These are phyloP conservation scores for Petrocephalus sullivani DNA, from an alignment of 2,797 vertebrate species.

Conservation along the genomic window DNA sequence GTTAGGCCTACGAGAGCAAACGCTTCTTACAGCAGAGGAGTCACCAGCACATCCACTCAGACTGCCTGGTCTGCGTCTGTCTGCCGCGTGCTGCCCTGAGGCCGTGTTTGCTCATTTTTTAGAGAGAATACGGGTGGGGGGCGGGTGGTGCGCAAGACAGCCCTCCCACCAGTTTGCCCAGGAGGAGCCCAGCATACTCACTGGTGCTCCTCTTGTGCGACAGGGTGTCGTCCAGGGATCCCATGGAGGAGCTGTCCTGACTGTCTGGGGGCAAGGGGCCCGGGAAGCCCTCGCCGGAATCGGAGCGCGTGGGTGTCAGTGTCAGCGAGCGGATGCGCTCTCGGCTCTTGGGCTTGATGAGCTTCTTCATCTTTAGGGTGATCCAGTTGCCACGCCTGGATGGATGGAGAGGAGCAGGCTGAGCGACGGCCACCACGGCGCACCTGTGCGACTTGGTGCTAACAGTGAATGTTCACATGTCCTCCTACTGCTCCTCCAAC, in stretches of 20 bases:
- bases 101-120: background rate
- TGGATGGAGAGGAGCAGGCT: background rate
- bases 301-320: slow-evolving; percentile 82
- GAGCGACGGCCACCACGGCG: too few species aligned
- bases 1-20: slow-evolving; percentile 17
- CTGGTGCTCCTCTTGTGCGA: slow-evolving; percentile 85
- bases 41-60: background rate
- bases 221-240: slow-evolving; percentile 91
- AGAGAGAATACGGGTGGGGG: background rate
- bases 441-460: background rate
- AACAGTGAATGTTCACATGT: background rate
- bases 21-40: background rate
- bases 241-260: slow-evolving; percentile 94
- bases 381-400: slow-evolving; percentile 96
- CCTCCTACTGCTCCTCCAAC: background rate
- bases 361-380: slow-evolving; percentile 92
- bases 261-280: slow-evolving; percentile 78
- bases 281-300: slow-evolving; percentile 84
- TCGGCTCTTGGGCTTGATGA: slow-evolving; percentile 91
- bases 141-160: background rate
- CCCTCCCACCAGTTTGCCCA: background rate
- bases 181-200: slow-evolving; percentile 65
- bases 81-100: background rate
- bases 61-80: background rate
- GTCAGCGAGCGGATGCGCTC: slow-evolving; percentile 88